phyloP scores from a whole-genome alignment of 2,113 vertebrate species.

The Petrocephalus microphthalmus region DNA sequence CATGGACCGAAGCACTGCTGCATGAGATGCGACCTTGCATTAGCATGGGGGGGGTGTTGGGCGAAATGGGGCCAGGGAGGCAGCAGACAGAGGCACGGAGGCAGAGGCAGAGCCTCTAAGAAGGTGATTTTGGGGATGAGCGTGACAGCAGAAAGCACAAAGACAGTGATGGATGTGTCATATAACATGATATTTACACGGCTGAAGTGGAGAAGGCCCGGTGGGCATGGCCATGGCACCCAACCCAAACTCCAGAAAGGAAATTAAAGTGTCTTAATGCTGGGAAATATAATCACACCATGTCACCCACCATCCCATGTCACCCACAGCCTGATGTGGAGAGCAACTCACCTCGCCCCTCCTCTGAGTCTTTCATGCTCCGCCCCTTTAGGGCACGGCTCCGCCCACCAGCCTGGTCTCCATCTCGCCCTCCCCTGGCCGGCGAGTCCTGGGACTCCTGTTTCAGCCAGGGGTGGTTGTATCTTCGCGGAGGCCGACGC shows the following conservation, averaged over 20 bases:
- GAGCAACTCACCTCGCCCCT: slow-evolving; percentile 62
- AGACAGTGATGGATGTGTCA: not conserved
- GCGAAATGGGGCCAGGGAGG: not conserved
- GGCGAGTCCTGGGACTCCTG: slow-evolving; percentile 44
- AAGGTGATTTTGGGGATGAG: not conserved
- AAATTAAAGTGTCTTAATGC: not conserved
- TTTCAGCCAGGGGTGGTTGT: slow-evolving; percentile 58
- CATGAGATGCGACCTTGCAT: not conserved
- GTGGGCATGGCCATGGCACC: not conserved
- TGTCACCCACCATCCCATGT: not conserved
- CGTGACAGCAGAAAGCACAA: not conserved
- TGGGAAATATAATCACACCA: not conserved
- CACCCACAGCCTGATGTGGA: not conserved
- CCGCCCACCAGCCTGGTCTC: slow-evolving; percentile 41
- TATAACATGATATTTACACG: not conserved
- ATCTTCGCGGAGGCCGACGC: slow-evolving; percentile 30
- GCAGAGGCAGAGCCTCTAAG: not conserved
- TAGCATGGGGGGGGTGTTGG: not conserved
- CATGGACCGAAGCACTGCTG: not conserved
- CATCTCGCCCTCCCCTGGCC: slow-evolving; percentile 38
- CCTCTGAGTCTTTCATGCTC: slow-evolving; percentile 60
- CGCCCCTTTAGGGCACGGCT: slow-evolving; percentile 54
- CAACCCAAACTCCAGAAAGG: not conserved
- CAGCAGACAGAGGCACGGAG: not conserved
- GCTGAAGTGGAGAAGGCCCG: not conserved